Evolutionary conservation across 35 echinoderm and acorn worm species (phyloP).

Genomic region (Ptychodera flava): DNA sequence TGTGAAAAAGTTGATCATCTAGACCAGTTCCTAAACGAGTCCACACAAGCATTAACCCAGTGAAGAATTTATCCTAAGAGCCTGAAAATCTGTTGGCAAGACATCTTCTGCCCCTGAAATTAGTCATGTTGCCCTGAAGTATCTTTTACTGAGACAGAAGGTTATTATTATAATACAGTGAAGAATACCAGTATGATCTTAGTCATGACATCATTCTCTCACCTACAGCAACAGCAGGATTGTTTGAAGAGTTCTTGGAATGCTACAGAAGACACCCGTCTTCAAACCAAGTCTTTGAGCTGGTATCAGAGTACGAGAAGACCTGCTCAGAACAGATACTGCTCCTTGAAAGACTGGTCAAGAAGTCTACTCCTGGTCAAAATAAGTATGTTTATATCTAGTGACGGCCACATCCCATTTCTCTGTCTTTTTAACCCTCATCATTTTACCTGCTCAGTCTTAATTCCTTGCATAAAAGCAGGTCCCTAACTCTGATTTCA

Average conservation of each 20-base stretch:
- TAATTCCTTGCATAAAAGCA: background rate
- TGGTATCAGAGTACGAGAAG: slow-evolving; percentile 70
- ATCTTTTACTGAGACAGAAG: background rate
- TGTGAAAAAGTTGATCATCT: too few species aligned
- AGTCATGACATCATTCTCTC: too few species aligned
- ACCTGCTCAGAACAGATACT: slow-evolving; percentile 70
- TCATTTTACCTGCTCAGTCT: background rate
- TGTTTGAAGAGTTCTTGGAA: slow-evolving; percentile 76
- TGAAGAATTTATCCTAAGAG: too few species aligned
- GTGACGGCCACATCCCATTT: background rate
- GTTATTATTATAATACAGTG: too few species aligned
- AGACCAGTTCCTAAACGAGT: too few species aligned
- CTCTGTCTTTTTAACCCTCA: background rate
- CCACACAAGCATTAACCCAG: too few species aligned
- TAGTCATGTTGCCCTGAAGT: too few species aligned
- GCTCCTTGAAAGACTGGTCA: slow-evolving; percentile 54
- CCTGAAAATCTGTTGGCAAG: too few species aligned
- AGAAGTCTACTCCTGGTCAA: slow-evolving; percentile 46
- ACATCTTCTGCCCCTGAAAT: too few species aligned
- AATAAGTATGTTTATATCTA: slow-evolving; percentile 43
- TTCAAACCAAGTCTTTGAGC: slow-evolving; percentile 62
- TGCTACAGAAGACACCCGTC: slow-evolving; percentile 66
- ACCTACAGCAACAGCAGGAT: slow-evolving; percentile 67
- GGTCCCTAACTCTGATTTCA: background rate
- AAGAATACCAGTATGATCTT: too few species aligned